These are phyloP conservation scores for Siniperca scherzeri DNA, from an alignment of 2,797 vertebrate genomes.

Conservation along the genomic window DNA sequence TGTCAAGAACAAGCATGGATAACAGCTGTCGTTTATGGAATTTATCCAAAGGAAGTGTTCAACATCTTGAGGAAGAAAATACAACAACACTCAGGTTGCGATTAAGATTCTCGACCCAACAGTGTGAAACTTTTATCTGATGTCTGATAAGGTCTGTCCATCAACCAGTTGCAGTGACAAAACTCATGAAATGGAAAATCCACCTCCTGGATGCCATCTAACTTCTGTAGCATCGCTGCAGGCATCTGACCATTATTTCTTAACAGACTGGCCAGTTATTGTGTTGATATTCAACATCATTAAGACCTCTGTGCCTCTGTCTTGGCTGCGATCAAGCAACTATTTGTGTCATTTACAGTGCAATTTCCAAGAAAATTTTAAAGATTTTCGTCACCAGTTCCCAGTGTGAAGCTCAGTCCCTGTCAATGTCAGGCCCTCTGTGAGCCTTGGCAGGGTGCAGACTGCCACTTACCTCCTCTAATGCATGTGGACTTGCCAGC, in stretches of 20 bases:
- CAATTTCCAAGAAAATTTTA: constrained; percentile 14
- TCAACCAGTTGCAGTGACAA: constrained; percentile 30
- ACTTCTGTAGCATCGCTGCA: constrained; percentile 12
- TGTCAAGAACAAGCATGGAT: background rate
- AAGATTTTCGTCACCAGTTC: constrained; percentile 33
- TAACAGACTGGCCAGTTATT: constrained; percentile 1
- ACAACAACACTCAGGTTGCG: constrained; percentile 19
- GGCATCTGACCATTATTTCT: constrained; percentile 7
- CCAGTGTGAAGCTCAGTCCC: constrained; percentile 17
- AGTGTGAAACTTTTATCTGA: constrained; percentile 32
- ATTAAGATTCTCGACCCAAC: constrained; percentile 38
- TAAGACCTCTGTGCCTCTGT: constrained; percentile 22
- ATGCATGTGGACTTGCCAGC: constrained; percentile 48
- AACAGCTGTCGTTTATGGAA: constrained; percentile 7
- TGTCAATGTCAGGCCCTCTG: constrained; percentile 27
- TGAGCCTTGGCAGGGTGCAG: constrained; percentile 38
- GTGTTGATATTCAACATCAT: constrained; percentile 23
- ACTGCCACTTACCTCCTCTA: constrained; percentile 45
- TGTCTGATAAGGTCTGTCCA: constrained; percentile 38
- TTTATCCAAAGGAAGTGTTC: constrained; percentile 9
- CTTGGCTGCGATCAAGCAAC: constrained; percentile 9
- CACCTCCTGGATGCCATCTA: constrained; percentile 10
- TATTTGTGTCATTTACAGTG: constrained; percentile 27
- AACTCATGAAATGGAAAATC: constrained; percentile 39
- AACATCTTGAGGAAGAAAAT: constrained; percentile 24